Conservation (phyloP, 2,888 invertebrate genomes). For the Cheilosia soror region DNA sequence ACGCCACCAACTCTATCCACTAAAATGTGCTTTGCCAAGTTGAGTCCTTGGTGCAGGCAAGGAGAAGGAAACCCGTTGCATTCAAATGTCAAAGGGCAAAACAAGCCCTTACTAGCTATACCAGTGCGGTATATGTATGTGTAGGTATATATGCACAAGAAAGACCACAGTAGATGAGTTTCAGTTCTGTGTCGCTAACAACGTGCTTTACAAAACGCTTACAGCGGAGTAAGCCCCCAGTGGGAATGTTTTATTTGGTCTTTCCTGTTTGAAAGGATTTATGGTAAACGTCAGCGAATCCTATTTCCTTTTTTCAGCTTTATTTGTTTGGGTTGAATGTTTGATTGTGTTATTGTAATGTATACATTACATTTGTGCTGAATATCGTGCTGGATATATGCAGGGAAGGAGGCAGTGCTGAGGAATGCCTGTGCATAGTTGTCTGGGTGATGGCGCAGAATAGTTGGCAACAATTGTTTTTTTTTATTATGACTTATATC, state of each 20-base stretch:
- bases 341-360: conserved; percentile 36
- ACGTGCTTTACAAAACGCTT: conserved; percentile 63
- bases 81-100: conserved; percentile 63
- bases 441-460: conserved; percentile 15
- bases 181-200: conserved; percentile 14
- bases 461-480: conserved; percentile 20
- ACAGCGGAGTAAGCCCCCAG: conserved; percentile 53
- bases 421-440: too few relatives aligned
- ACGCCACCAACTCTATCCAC: conserved; percentile 23
- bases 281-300: conserved; percentile 55
- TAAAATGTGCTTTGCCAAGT: conserved; percentile 34
- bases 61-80: conserved; percentile 15
- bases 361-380: conserved; percentile 37
- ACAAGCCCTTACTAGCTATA: conserved; percentile 5
- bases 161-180: conserved; percentile 9
- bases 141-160: background rate
- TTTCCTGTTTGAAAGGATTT: conserved; percentile 68
- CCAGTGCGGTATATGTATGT: background rate
- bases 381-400: background rate
- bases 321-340: conserved; percentile 25
- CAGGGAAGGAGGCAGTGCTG: background rate
- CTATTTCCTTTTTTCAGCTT: conserved; percentile 6
- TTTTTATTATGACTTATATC: conserved; percentile 7
- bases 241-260: conserved; percentile 60
- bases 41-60: conserved; percentile 21